Percentiles rank a stretch among this genome's conserved stretches.
Evolutionary conservation across 2,797 vertebrate genomes (phyloP).

Genomic region (Trichosurus vulpecula): DNA sequence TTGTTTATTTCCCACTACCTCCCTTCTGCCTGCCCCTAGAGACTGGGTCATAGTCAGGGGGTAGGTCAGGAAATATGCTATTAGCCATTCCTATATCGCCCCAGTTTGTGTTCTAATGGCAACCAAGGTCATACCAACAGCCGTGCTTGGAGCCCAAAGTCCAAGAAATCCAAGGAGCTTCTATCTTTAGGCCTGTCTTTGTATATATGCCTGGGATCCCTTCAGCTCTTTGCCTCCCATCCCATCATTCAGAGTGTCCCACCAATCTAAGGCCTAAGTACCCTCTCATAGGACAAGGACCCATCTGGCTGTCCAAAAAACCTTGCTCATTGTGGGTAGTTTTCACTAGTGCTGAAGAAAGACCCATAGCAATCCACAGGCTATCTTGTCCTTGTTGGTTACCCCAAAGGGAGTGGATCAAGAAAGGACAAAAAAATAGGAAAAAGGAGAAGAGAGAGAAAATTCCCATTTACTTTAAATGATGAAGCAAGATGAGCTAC

Average conservation of each 20-base stretch:
- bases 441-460: not conserved
- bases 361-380: not conserved
- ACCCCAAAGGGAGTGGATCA: not conserved
- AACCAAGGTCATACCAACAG: not conserved
- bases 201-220: not conserved
- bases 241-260: not conserved
- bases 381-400: not conserved
- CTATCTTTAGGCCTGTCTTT: not conserved
- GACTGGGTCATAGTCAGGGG: not conserved
- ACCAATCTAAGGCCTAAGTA: not conserved
- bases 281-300: not conserved
- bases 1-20: not conserved
- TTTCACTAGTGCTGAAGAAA: not conserved
- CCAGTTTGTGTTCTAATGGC: not conserved
- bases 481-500: constrained; percentile 6
- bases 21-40: not conserved
- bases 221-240: not conserved
- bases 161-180: not conserved
- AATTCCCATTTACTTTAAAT: not conserved
- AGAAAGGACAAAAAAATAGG: not conserved
- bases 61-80: not conserved
- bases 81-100: not conserved
- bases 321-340: not conserved
- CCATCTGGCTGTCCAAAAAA: not conserved
- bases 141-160: not conserved